Percentiles rank a stretch among this genome's conserved stretches.
Conservation (phyloP, 2,113 vertebrate species). For the Rhinopithecus roxellana region DNA sequence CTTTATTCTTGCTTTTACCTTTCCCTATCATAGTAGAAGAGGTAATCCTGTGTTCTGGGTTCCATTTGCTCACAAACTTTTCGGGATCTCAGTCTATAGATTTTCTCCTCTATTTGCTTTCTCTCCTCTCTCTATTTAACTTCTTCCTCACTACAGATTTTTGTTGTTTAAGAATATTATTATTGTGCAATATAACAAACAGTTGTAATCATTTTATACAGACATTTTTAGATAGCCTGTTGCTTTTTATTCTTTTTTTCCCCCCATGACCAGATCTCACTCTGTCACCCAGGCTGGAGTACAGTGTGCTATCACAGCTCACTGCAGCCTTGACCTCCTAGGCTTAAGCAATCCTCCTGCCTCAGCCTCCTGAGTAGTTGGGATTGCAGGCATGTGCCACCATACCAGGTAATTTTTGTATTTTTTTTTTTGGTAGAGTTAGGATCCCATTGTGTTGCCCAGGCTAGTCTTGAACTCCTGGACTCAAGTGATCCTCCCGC, state of each 20-base stretch:
- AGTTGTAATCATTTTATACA: slow-evolving; percentile 11
- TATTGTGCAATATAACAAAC: not conserved
- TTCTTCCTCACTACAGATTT: not conserved
- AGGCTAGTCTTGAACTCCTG: no score
- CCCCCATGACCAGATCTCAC: no score
- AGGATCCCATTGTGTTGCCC: no score
- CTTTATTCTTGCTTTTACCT: not conserved
- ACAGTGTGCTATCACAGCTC: no score
- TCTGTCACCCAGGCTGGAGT: no score
- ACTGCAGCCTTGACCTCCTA: no score
- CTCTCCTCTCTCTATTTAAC: not conserved
- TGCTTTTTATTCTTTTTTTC: not conserved
- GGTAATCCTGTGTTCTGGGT: not conserved
- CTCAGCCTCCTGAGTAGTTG: no score
- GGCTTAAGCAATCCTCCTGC: no score
- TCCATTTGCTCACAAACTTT: not conserved
- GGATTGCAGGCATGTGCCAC: no score
- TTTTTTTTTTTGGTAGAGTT: no score
- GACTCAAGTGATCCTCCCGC: no score
- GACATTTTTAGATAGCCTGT: not conserved
- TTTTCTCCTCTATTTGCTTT: not conserved
- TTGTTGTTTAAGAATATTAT: not conserved
- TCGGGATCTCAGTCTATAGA: not conserved
- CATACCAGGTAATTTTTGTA: no score
- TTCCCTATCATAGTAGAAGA: not conserved